These are phyloP conservation scores for Chloebia gouldiae DNA, from an alignment of 2,113 vertebrate genomes.

Conservation along the genomic window DNA sequence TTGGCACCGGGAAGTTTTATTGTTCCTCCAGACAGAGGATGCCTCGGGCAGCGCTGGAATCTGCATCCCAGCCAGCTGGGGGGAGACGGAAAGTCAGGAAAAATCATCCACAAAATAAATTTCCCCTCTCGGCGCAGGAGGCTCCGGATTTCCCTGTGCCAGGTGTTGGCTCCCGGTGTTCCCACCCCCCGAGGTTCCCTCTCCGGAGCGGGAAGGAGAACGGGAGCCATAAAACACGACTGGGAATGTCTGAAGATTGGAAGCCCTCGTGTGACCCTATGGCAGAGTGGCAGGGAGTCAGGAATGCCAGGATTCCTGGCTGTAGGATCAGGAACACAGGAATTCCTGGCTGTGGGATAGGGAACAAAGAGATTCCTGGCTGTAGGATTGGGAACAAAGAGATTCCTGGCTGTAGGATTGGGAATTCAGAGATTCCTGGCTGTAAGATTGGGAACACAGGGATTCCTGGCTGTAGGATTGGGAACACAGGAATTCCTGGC, in stretches of 20 bases:
- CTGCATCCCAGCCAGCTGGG: neutral
- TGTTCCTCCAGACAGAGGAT: neutral
- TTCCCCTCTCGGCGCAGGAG: neutral
- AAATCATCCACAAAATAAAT: neutral
- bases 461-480: no score
- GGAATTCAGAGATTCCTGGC: neutral
- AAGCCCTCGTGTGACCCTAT: rapidly evolving
- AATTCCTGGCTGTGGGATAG: neutral
- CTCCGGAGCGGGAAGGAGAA: neutral
- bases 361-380: rapidly evolving
- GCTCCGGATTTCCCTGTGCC: neutral
- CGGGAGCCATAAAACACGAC: rapidly evolving
- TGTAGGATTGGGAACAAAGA: no score
- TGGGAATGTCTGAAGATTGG: neutral
- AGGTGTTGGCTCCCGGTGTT: neutral
- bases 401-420: neutral
- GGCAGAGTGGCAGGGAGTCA: neutral
- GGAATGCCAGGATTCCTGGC: neutral
- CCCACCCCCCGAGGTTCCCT: neutral
- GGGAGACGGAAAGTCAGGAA: neutral
- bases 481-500: no score
- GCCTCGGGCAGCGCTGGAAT: constrained; percentile 3
- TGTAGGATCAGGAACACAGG: rapidly evolving
- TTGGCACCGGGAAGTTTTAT: neutral
- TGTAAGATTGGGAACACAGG: neutral